A percentile compares a stretch with the other conserved stretches of the same genome.
phyloP scores from a whole-genome alignment of 2,113 vertebrate genomes.

The Connochaetes taurinus region DNA sequence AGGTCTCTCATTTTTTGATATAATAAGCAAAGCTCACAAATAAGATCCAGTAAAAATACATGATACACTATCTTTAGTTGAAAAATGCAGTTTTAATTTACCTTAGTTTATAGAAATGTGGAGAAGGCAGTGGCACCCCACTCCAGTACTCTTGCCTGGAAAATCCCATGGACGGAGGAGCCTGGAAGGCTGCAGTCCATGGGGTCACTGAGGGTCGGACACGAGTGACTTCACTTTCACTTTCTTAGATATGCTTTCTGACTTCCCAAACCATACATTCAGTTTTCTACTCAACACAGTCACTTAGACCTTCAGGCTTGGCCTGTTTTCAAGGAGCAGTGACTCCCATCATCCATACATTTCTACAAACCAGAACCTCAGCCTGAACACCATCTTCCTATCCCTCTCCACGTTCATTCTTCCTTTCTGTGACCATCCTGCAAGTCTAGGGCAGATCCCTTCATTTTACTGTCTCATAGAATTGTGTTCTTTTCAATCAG shows the following conservation, averaged over 20 bases:
- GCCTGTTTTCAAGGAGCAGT: neutral
- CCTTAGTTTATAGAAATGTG: no score
- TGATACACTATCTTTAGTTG: no score
- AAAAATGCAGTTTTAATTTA: no score
- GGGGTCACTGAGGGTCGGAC: no score
- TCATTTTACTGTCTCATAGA: neutral
- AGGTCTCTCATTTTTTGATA: neutral
- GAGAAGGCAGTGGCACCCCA: no score
- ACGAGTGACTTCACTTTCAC: no score
- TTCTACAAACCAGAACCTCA: neutral
- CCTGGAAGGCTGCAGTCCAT: no score
- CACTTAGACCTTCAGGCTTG: neutral
- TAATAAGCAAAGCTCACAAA: no score
- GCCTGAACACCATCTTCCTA: neutral
- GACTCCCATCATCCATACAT: neutral
- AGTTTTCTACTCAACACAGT: neutral
- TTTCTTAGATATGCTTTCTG: neutral
- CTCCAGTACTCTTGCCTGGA: no score
- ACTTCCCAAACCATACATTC: neutral
- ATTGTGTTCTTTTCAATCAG: neutral
- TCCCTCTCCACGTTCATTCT: neutral
- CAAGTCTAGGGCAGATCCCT: neutral
- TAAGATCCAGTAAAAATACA: no score
- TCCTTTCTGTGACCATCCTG: neutral
- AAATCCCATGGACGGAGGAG: no score